These are phyloP conservation scores for Drosophila differens DNA, from an alignment of 2,888 invertebrate species.

Conservation along the genomic window DNA sequence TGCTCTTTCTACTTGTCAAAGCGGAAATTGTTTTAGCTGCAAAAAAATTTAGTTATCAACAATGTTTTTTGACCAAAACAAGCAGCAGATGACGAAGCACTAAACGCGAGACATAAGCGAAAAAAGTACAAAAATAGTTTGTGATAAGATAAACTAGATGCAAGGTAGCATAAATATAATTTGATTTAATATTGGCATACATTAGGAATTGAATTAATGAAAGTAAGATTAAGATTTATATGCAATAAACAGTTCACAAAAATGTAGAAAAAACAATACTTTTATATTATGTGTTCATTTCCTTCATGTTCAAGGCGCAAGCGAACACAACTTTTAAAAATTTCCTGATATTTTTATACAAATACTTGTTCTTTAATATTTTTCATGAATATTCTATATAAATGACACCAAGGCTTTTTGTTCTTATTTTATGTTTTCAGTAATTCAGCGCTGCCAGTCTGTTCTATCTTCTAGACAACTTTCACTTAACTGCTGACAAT, in stretches of 20 bases:
- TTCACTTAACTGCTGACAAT: constrained; percentile 18
- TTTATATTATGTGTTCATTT: neutral
- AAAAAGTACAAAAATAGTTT: constrained; percentile 30
- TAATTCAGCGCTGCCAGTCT: neutral
- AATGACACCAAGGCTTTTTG: neutral
- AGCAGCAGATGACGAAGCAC: constrained; percentile 6
- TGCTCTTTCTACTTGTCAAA: constrained; percentile 33
- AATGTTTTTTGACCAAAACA: constrained; percentile 45
- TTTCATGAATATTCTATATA: neutral
- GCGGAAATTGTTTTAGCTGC: constrained; percentile 69
- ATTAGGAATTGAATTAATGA: neutral
- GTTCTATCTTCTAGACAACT: constrained; percentile 3
- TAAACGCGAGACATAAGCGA: constrained; percentile 16
- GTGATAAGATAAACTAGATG: neutral
- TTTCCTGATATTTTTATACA: neutral
- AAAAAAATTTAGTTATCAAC: constrained; percentile 62
- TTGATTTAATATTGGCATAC: constrained; percentile 15
- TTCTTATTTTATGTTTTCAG: neutral
- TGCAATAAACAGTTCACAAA: neutral
- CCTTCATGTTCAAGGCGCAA: neutral
- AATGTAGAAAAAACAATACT: neutral
- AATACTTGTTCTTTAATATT: neutral
- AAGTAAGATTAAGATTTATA: neutral
- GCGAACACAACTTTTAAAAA: neutral
- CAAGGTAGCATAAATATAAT: constrained; percentile 36